Evolutionary conservation across 1,140 invertebrate genomes (phyloP).

Genomic region (Homarus americanus): DNA sequence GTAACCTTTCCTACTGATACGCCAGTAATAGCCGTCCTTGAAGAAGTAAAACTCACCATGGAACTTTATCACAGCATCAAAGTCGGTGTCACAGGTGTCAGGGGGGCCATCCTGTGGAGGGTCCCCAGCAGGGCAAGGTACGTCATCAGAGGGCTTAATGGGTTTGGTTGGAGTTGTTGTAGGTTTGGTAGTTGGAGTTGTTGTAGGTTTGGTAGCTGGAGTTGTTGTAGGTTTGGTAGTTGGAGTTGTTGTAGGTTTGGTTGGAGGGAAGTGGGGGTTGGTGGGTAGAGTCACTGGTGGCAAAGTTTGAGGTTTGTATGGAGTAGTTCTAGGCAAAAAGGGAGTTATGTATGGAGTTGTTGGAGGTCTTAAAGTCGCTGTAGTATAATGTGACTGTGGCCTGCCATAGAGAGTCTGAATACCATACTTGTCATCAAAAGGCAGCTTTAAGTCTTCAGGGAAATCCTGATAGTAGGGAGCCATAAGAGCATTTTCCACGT

Average conservation of each 20-base stretch:
- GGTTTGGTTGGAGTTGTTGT: background rate
- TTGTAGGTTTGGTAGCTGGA: background rate
- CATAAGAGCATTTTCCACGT: slow-evolving; percentile 78
- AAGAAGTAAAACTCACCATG: slow-evolving; percentile 80
- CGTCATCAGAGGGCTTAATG: background rate
- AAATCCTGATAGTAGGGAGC: slow-evolving; percentile 79
- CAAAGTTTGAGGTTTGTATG: slow-evolving; percentile 78
- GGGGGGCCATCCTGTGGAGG: background rate
- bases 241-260: slow-evolving; percentile 30
- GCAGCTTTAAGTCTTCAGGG: slow-evolving; percentile 81
- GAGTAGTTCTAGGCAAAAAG: slow-evolving; percentile 76
- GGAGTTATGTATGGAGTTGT: background rate
- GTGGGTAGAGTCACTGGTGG: slow-evolving; percentile 75
- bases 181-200: slow-evolving; percentile 46
- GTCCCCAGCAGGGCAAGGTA: background rate
- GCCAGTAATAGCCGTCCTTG: slow-evolving; percentile 80
- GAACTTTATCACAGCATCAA: slow-evolving; percentile 80
- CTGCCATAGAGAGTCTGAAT: slow-evolving; percentile 79
- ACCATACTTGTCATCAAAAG: slow-evolving; percentile 79
- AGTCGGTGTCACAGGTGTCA: slow-evolving; percentile 76
- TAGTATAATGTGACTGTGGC: slow-evolving; percentile 6
- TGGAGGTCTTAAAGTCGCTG: slow-evolving; percentile 50
- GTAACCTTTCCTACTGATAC: slow-evolving; percentile 69
- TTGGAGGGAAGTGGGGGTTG: slow-evolving; percentile 75
- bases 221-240: background rate